These are phyloP conservation scores for Phyllostomus hastatus DNA, from an alignment of 2,113 vertebrate species.

Conservation along the genomic window DNA sequence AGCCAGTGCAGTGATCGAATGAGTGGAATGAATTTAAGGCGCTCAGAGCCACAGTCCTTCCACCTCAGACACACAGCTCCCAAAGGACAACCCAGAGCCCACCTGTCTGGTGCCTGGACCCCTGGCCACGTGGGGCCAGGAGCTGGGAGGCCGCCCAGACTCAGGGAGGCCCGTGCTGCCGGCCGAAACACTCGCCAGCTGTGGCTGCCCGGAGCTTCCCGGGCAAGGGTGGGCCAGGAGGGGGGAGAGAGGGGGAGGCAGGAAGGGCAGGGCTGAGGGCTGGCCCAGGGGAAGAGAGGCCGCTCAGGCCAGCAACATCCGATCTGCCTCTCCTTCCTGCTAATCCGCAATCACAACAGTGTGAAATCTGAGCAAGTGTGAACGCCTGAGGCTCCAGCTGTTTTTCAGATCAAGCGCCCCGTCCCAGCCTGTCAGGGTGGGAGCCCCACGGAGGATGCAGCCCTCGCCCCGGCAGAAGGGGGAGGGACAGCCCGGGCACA, in stretches of 20 bases:
- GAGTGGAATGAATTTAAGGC: neutral
- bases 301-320: conserved; percentile 9
- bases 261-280: neutral
- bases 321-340: conserved; percentile 49
- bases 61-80: neutral
- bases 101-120: neutral
- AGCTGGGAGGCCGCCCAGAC: conserved; percentile 34
- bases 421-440: too few species aligned
- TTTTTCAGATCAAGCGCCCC: conserved; percentile 34
- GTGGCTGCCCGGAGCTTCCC: conserved; percentile 38
- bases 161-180: conserved; percentile 27
- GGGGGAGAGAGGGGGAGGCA: neutral
- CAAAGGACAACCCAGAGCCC: neutral
- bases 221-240: conserved; percentile 57
- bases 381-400: conserved; percentile 51
- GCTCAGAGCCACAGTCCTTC: neutral
- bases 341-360: conserved; percentile 62
- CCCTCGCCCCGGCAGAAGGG: neutral
- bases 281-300: neutral
- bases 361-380: conserved; percentile 68
- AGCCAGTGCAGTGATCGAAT: too few species aligned
- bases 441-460: neutral
- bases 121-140: neutral
- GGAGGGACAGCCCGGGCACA: neutral
- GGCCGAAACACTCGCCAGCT: conserved; percentile 1